These are phyloP conservation scores for Oscheius sp. DNA, from an alignment of 2,888 invertebrate species.

Conservation along the genomic window DNA sequence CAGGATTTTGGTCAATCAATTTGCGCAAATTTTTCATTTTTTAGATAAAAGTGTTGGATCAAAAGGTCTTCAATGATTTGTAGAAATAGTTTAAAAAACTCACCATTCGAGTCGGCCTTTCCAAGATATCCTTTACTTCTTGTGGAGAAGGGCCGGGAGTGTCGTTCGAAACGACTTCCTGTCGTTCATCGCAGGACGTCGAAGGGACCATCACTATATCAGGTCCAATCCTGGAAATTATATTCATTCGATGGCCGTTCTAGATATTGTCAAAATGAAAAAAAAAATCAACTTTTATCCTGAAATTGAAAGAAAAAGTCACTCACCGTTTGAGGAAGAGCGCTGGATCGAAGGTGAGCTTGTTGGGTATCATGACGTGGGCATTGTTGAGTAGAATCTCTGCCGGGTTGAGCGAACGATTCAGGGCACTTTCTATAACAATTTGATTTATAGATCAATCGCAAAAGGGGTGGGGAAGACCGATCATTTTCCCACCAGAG, in stretches of 20 bases:
- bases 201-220: conserved; percentile 22
- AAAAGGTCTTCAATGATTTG: too few species aligned
- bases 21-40: too few species aligned
- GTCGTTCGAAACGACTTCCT: background rate
- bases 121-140: background rate
- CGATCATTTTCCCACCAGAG: background rate
- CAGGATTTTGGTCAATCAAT: too few species aligned
- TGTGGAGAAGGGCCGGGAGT: conserved; percentile 16
- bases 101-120: conserved; percentile 15
- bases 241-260: conserved; percentile 1
- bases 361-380: conserved; percentile 15
- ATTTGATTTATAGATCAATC: background rate
- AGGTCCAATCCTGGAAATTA: background rate
- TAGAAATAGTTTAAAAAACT: too few species aligned
- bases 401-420: conserved; percentile 10
- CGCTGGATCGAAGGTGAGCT: conserved; percentile 4
- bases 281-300: background rate
- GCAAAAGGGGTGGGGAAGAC: background rate
- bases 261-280: too few species aligned
- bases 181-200: background rate
- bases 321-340: conserved; percentile 8
- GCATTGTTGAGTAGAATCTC: conserved; percentile 20
- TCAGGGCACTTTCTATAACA: conserved; percentile 16
- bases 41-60: too few species aligned
- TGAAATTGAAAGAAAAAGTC: background rate